Conservation (phyloP, 2,797 vertebrate species). For the Pipistrellus pygmaeus region DNA sequence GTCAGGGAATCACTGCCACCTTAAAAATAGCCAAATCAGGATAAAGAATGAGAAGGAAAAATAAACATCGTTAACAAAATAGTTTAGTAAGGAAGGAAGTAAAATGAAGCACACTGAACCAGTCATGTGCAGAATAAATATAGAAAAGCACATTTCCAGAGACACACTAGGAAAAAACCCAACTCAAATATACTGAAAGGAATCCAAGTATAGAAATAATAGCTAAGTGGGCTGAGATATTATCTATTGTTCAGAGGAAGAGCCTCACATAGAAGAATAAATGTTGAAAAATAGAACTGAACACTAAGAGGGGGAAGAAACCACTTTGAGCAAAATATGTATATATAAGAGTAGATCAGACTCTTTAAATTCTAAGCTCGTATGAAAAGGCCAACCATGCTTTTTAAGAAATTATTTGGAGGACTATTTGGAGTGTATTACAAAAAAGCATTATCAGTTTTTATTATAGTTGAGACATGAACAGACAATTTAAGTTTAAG, state of each 20-base stretch:
- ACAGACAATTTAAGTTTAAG: conserved; percentile 15
- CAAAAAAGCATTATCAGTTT: background rate
- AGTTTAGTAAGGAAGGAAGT: conserved; percentile 81
- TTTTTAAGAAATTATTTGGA: conserved; percentile 6
- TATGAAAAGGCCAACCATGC: background rate
- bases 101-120: conserved; percentile 68
- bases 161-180: conserved; percentile 69
- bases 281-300: conserved; percentile 65
- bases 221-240: conserved; percentile 64
- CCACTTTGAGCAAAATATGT: conserved; percentile 19
- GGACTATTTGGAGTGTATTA: background rate
- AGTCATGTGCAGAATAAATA: conserved; percentile 77
- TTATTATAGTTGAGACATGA: background rate
- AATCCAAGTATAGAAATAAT: conserved; percentile 69
- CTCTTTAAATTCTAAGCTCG: background rate
- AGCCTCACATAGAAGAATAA: conserved; percentile 38
- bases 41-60: conserved; percentile 75
- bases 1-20: conserved; percentile 75
- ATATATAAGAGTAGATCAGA: background rate
- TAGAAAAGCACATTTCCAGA: conserved; percentile 78
- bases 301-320: conserved; percentile 25
- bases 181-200: conserved; percentile 63
- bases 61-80: conserved; percentile 79
- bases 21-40: conserved; percentile 80
- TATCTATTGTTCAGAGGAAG: conserved; percentile 58